Percentiles rank a stretch among this genome's conserved stretches.
phyloP scores from a whole-genome alignment of 2,113 vertebrate genomes.

The Tychaedon coryphoeus region DNA sequence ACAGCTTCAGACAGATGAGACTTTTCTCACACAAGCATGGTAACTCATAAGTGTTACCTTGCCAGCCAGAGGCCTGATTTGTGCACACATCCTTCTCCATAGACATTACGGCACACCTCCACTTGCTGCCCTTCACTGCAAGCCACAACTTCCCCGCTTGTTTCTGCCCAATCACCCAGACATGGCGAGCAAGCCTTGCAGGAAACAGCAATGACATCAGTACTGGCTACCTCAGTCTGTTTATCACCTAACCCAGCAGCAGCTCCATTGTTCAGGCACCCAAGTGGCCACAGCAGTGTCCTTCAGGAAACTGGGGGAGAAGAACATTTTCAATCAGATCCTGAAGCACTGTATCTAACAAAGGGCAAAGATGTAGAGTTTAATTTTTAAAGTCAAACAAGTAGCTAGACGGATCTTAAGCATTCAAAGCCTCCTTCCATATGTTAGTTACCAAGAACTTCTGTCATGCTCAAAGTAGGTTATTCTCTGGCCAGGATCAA shows the following conservation, averaged over 20 bases:
- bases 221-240: background rate
- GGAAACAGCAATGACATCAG: background rate
- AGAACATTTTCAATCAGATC: background rate
- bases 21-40: background rate
- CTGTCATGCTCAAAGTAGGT: background rate
- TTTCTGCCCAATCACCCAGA: background rate
- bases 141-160: background rate
- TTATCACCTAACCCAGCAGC: background rate
- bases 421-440: background rate
- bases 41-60: background rate
- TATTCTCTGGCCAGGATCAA: background rate
- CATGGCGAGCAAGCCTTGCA: background rate
- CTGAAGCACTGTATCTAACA: background rate
- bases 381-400: background rate
- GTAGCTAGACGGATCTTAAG: background rate
- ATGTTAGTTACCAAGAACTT: background rate
- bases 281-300: background rate
- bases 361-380: background rate
- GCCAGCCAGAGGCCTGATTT: background rate
- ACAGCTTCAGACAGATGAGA: background rate
- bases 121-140: background rate
- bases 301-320: background rate
- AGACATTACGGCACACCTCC: fast-evolving
- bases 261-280: background rate
- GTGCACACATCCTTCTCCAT: background rate